Conservation (phyloP, 2,113 vertebrate species). For the Corvus cornix region DNA sequence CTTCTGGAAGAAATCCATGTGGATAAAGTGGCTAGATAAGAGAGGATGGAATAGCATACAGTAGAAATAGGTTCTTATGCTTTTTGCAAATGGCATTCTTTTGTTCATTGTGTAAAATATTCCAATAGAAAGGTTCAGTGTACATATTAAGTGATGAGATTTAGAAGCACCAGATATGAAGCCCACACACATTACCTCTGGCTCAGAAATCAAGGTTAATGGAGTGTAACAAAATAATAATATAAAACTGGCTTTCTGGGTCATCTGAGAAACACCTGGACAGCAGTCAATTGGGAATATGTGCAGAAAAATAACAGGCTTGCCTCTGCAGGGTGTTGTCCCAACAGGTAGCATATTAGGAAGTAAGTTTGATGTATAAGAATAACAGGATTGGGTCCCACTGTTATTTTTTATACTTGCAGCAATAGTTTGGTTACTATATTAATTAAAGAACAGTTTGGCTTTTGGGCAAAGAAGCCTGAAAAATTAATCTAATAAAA, state of each 20-base stretch:
- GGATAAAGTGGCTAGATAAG: conserved; percentile 75
- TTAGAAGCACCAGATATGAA: conserved; percentile 24
- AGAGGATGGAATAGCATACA: conserved; percentile 59
- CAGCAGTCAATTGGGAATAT: not conserved
- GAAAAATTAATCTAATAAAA: not conserved
- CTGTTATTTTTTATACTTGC: not conserved
- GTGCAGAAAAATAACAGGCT: conserved; percentile 24
- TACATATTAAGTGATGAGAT: conserved; percentile 61
- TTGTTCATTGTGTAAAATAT: conserved; percentile 73
- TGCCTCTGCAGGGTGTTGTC: not conserved
- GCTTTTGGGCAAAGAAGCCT: not conserved
- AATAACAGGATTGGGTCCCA: not conserved
- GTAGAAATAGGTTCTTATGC: conserved; percentile 56
- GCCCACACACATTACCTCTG: conserved; percentile 8
- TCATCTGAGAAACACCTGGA: conserved; percentile 29
- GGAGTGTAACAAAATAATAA: conserved; percentile 15
- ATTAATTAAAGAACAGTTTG: not conserved
- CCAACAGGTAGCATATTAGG: not conserved
- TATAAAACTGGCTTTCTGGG: conserved; percentile 46
- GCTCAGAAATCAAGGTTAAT: conserved; percentile 50
- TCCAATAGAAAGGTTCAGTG: conserved; percentile 39
- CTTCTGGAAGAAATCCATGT: conserved; percentile 70
- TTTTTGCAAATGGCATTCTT: conserved; percentile 65
- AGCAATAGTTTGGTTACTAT: not conserved
- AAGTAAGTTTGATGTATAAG: not conserved